Percentiles rank a stretch among this genome's conserved stretches.
These are phyloP conservation scores for human (Homo sapiens) DNA, from an alignment of 2,113 vertebrate genomes.

Conservation along the genomic window GRCh38 chrX:9652001-9652500, in stretches of 20 bases:
- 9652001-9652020: background rate
- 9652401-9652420: background rate
- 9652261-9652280: background rate
- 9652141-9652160: background rate
- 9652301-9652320: background rate
- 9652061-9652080: background rate
- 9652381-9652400: no score
- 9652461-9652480: background rate
- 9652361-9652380: background rate
- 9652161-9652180: background rate
- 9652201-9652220: background rate
- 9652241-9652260: background rate
- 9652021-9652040: no score
- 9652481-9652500: background rate
- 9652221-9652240: background rate
- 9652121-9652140: background rate
- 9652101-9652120: background rate
- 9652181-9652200: no score
- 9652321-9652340: no score
- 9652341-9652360: background rate
- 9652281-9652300: no score
- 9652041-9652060: fast-evolving
- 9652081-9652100: background rate
- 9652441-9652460: background rate
- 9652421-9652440: background rate